A percentile compares a stretch with the other conserved stretches of the same genome.
Conservation (phyloP, 2,888 invertebrate genomes). For the Ectemnius cavifrons region DNA sequence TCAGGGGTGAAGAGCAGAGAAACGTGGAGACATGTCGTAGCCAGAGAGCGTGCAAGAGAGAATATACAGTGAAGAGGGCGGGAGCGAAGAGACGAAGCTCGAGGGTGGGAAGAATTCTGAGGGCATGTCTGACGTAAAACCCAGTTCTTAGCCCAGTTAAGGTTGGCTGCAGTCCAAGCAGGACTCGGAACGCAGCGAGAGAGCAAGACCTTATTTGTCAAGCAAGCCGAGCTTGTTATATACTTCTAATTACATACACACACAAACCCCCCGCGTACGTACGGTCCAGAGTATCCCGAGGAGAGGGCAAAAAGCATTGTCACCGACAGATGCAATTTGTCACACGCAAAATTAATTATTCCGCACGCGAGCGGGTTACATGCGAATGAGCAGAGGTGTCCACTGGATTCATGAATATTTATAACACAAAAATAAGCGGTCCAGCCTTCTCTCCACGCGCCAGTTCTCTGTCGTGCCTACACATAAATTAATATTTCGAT, state of each 20-base stretch:
- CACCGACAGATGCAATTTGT: slow-evolving; percentile 3
- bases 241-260: slow-evolving; percentile 48
- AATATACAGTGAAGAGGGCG: too few relatives aligned
- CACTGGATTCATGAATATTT: too few relatives aligned
- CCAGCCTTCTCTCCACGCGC: too few relatives aligned
- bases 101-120: slow-evolving; percentile 44
- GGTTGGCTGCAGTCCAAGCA: slow-evolving; percentile 63
- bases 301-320: slow-evolving; percentile 1
- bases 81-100: too few relatives aligned
- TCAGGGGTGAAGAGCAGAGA: slow-evolving; percentile 31
- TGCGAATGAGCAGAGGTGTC: too few relatives aligned
- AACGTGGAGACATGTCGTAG: slow-evolving; percentile 44
- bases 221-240: slow-evolving; percentile 29
- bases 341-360: not conserved
- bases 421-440: too few relatives aligned
- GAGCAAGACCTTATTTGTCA: slow-evolving; percentile 38
- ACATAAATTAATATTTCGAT: slow-evolving; percentile 2
- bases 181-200: slow-evolving; percentile 47
- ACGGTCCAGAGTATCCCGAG: not conserved
- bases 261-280: not conserved
- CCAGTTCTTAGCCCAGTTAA: slow-evolving; percentile 62
- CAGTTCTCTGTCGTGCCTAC: not conserved
- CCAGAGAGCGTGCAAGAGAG: too few relatives aligned
- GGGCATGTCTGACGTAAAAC: slow-evolving; percentile 59
- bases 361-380: not conserved